These are phyloP conservation scores for Eulemur rubriventer DNA, from an alignment of 2,797 vertebrate species.

Conservation along the genomic window DNA sequence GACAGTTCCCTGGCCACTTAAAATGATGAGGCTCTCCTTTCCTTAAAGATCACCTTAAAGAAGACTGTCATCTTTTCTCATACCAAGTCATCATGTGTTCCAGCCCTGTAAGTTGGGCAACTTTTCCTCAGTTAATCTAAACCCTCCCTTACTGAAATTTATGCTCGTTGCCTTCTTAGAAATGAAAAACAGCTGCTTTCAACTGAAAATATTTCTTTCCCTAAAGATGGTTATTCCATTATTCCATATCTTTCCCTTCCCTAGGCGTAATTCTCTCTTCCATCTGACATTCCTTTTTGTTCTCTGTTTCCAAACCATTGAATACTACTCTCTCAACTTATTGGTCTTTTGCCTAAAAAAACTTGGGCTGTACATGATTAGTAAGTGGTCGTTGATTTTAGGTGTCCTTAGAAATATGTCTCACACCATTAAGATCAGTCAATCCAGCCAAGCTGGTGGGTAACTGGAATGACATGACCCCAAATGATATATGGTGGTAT, in stretches of 20 bases:
- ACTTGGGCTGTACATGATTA: neutral
- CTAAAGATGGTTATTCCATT: slow-evolving; percentile 60
- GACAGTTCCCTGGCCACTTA: neutral
- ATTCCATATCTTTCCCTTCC: neutral
- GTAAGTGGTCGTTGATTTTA: neutral
- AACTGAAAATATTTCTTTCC: slow-evolving; percentile 39
- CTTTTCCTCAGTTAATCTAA: neutral
- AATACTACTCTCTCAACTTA: neutral
- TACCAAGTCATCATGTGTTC: neutral
- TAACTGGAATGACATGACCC: neutral
- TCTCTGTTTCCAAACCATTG: neutral
- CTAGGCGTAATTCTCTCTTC: slow-evolving; percentile 16
- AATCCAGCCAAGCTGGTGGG: neutral
- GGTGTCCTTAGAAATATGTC: slow-evolving; percentile 9
- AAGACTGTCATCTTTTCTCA: neutral
- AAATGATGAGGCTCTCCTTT: neutral
- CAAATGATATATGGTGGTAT: neutral
- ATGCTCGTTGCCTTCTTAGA: slow-evolving; percentile 43
- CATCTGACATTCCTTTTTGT: neutral
- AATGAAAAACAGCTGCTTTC: slow-evolving; percentile 64
- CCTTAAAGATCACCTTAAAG: neutral
- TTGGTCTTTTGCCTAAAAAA: slow-evolving; percentile 30
- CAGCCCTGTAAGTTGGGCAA: neutral
- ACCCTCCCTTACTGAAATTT: slow-evolving; percentile 20
- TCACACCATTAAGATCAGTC: neutral